These are phyloP conservation scores for Lutraria lutraria DNA, from an alignment of 2,888 invertebrate genomes.

Conservation along the genomic window DNA sequence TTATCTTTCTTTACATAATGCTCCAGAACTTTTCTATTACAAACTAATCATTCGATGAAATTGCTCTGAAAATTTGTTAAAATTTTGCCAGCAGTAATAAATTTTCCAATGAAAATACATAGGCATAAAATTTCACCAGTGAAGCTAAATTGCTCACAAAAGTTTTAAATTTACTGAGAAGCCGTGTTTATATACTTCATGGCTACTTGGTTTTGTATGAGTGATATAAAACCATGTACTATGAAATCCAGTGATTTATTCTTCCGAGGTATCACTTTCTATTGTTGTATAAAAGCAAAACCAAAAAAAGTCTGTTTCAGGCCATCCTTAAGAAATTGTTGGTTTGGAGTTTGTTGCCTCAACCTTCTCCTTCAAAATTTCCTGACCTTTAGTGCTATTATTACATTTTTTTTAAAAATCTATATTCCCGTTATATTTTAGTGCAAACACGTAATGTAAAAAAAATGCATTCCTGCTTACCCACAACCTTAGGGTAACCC, in stretches of 20 bases:
- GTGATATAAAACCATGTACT: not conserved
- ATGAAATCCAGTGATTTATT: not conserved
- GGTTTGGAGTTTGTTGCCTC: no score
- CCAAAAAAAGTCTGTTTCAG: not conserved
- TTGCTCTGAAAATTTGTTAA: conserved; percentile 27
- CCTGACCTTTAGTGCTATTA: no score
- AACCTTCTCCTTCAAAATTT: no score
- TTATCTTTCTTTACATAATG: conserved; percentile 30
- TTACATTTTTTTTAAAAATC: no score
- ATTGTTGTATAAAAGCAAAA: conserved; percentile 17
- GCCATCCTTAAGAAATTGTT: no score
- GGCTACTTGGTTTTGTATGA: not conserved
- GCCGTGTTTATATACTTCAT: conserved; percentile 17
- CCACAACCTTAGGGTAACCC: no score
- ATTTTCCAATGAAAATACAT: conserved; percentile 23
- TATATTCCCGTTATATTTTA: no score
- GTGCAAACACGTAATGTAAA: no score
- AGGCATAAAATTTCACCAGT: conserved; percentile 23
- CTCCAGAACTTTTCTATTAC: conserved; percentile 12
- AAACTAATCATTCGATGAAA: conserved; percentile 28
- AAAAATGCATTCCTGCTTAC: no score
- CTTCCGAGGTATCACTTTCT: not conserved
- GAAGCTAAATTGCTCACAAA: conserved; percentile 23
- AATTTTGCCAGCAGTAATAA: conserved; percentile 25
- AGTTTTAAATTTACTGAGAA: conserved; percentile 26